Percentiles rank a stretch among this genome's conserved stretches.
Evolutionary conservation across 2,888 invertebrate species (phyloP).

Genomic region (Brassicogethes aeneus): DNA sequence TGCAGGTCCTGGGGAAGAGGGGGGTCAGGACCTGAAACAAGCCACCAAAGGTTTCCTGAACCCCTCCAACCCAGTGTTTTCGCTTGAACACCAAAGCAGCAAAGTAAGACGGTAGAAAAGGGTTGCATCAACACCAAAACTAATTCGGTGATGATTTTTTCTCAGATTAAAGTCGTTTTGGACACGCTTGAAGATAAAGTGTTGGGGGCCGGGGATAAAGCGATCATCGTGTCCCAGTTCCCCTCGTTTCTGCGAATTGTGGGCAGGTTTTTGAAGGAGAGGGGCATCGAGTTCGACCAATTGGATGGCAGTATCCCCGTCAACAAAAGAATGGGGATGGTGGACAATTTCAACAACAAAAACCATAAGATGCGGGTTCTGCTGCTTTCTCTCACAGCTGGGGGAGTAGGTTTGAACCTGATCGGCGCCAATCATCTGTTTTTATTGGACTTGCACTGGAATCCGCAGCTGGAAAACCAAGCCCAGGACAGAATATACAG

Average conservation of each 20-base stretch:
- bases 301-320: conserved; percentile 73
- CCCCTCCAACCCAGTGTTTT: conserved; percentile 64
- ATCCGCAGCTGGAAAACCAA: conserved; percentile 91
- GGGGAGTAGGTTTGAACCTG: conserved; percentile 91
- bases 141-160: conserved; percentile 7
- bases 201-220: conserved; percentile 52
- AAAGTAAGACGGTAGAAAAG: conserved; percentile 44
- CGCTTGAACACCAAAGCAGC: conserved; percentile 50
- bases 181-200: conserved; percentile 42
- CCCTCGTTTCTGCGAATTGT: conserved; percentile 70
- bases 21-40: conserved; percentile 43
- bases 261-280: conserved; percentile 49
- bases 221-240: conserved; percentile 91
- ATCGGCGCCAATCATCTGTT: conserved; percentile 88
- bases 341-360: conserved; percentile 62
- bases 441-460: conserved; percentile 91
- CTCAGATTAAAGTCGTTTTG: conserved; percentile 20
- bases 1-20: conserved; percentile 21
- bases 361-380: conserved; percentile 54
- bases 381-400: conserved; percentile 83
- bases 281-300: conserved; percentile 48
- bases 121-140: neutral
- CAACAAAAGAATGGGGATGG: conserved; percentile 58
- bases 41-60: conserved; percentile 55
- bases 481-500: conserved; percentile 91